A percentile compares a stretch with the other conserved stretches of the same genome.
Conservation (phyloP, 2,113 vertebrate genomes). For the Oreochromis tanganicae region DNA sequence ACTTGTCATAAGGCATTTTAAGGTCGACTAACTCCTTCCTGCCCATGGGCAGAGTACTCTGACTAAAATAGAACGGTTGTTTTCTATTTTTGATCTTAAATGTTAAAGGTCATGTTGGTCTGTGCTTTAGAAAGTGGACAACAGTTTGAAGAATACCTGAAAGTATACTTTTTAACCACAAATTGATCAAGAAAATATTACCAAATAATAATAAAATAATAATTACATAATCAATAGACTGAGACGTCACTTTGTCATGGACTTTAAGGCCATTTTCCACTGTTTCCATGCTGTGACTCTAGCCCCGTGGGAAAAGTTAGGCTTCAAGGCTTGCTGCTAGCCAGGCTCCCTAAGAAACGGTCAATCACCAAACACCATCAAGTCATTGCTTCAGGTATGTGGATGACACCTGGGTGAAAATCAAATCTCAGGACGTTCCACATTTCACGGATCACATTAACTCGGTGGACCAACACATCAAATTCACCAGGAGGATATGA, state of each 20-base stretch:
- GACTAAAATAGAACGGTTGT: not conserved
- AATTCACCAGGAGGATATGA: not conserved
- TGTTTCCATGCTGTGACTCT: not conserved
- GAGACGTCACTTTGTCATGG: rapidly evolving
- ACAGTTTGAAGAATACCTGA: not conserved
- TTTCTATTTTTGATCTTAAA: not conserved
- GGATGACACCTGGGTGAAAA: too few species aligned
- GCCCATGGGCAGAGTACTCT: not conserved
- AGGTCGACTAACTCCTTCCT: constrained; percentile 7
- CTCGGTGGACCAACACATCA: too few species aligned
- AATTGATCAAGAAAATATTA: not conserved
- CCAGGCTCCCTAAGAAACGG: rapidly evolving
- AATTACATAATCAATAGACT: not conserved
- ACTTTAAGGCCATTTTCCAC: not conserved
- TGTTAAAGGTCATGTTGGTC: not conserved
- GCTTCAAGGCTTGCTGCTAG: not conserved
- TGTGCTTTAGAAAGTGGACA: not conserved
- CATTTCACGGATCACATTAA: too few species aligned
- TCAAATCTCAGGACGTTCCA: too few species aligned
- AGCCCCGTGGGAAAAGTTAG: not conserved
- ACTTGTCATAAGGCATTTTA: constrained; percentile 38
- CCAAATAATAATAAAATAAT: not conserved
- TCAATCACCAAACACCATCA: not conserved
- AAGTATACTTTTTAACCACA: not conserved
- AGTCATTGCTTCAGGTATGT: not conserved